Evolutionary conservation across 2,113 vertebrate species (phyloP), one percentile per base, ranked within the genome.

Genomic region (Reinhardtius hippoglossoides): DNA sequence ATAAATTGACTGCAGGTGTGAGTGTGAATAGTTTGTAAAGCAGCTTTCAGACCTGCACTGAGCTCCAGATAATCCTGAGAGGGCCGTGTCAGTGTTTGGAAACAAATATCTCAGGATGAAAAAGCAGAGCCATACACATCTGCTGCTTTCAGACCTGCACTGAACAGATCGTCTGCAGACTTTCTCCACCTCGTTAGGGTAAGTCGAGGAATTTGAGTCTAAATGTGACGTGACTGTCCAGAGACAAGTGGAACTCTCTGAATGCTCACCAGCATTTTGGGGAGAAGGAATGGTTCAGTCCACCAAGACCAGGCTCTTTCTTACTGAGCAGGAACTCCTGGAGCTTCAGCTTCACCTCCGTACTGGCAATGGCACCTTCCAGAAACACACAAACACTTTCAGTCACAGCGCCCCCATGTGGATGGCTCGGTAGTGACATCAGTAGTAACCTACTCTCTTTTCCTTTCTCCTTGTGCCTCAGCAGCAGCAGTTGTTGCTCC

Each of bases 281-380:
- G 70, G 97, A 92, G 94, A 97, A 96, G 95, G 97, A 97, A 97
- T 97, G 96, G 95, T 98, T 98, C 73, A 96, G 94, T 93, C 94
- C 92, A 9, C 93, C 93, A 3, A 93, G 91, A 13, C 92, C 87
- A 15, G 96, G 95, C 74, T 98, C 97, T 91, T 97, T 98, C 90
- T 98, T 98, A 67, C 93, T 98, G 85, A 97, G 93, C 56, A 98
- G 95, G 87, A 98, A 98, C 89, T 98, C 97, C 93, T 98, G 97
- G 73, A 98, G 96, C 89, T 97, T 96, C 87, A 97, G 93, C 88
- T 98, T 98, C 76, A 98, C 97, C 94, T 98, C 97, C 0, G 97
- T 97, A 79, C 97, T 98, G 93, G 97, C 97, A 9, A 98, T 97
- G 87, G 97, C 97, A 93, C 97, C 97, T 98, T 85, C 24, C n/a